Conservation (phyloP, 2,113 vertebrate genomes). For the Panthera tigris region DNA sequence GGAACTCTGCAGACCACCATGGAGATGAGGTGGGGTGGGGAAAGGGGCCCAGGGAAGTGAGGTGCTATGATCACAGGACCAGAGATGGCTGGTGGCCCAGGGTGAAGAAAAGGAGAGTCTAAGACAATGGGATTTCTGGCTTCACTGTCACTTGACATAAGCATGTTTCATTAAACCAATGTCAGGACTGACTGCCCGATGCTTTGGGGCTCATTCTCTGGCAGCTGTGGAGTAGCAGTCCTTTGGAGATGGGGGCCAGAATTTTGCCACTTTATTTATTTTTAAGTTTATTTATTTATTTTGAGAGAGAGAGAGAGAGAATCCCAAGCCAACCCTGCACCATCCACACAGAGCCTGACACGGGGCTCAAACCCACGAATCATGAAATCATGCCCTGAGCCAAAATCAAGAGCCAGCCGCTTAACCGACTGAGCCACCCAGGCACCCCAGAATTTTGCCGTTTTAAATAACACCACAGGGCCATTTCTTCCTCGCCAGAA, state of each 20-base stretch:
- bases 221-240: not conserved
- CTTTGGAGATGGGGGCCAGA: not conserved
- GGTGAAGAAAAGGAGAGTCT: not conserved
- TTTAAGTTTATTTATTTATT: no score
- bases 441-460: no score
- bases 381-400: no score
- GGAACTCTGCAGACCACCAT: not conserved
- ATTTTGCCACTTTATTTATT: not conserved
- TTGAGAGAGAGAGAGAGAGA: no score
- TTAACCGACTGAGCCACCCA: no score
- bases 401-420: no score
- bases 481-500: not conserved
- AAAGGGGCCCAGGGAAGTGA: fast-evolving
- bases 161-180: not conserved
- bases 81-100: not conserved
- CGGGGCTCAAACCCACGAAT: no score
- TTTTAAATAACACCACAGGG: not conserved
- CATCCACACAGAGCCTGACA: no score
- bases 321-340: no score
- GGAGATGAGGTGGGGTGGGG: not conserved
- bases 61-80: not conserved
- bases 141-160: not conserved
- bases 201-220: not conserved
- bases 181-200: not conserved
- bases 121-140: not conserved